Percentiles rank a stretch among this genome's conserved stretches.
phyloP scores from a whole-genome alignment of 92 coral and sea anemone species.

The Zoanthus solanderi region DNA sequence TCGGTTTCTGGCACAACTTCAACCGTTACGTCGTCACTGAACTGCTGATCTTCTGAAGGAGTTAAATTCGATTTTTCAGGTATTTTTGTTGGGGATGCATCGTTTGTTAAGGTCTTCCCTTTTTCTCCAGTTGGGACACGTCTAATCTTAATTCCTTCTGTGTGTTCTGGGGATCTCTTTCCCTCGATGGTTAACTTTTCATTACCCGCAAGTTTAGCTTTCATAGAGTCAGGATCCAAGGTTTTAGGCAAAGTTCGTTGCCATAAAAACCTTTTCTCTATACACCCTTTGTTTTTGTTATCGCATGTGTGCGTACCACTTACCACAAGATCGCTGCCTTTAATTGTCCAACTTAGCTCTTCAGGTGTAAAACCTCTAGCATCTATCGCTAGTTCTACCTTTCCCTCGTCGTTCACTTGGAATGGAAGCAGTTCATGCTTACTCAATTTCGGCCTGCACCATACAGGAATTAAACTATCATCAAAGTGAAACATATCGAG shows the following conservation, averaged over 20 bases:
- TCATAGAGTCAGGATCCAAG: conserved; percentile 42
- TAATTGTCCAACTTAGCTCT: conserved; percentile 62
- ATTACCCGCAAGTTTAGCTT: conserved; percentile 38
- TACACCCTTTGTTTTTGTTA: conserved; percentile 37
- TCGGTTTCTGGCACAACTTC: conserved; percentile 66
- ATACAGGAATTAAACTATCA: conserved; percentile 2
- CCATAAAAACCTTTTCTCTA: conserved; percentile 50
- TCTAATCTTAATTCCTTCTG: conserved; percentile 29
- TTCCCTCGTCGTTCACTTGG: conserved; percentile 32
- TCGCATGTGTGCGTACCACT: conserved; percentile 37
- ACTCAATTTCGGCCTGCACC: conserved; percentile 14
- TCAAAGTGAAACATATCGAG: conserved; percentile 38
- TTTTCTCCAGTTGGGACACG: neutral
- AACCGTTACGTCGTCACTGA: conserved; percentile 66
- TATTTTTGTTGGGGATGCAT: neutral
- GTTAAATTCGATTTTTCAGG: neutral
- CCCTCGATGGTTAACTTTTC: conserved; percentile 14
- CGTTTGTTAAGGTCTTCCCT: neutral
- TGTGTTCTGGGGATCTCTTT: neutral
- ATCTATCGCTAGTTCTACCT: conserved; percentile 35
- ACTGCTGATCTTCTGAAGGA: neutral
- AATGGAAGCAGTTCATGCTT: neutral
- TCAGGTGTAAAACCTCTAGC: conserved; percentile 64
- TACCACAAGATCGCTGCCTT: conserved; percentile 45
- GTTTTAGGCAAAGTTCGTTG: conserved; percentile 52